A percentile compares a stretch with the other conserved stretches of the same genome.
phyloP scores from a whole-genome alignment of 1,140 invertebrate genomes.

The Tyrophagus putrescentiae region DNA sequence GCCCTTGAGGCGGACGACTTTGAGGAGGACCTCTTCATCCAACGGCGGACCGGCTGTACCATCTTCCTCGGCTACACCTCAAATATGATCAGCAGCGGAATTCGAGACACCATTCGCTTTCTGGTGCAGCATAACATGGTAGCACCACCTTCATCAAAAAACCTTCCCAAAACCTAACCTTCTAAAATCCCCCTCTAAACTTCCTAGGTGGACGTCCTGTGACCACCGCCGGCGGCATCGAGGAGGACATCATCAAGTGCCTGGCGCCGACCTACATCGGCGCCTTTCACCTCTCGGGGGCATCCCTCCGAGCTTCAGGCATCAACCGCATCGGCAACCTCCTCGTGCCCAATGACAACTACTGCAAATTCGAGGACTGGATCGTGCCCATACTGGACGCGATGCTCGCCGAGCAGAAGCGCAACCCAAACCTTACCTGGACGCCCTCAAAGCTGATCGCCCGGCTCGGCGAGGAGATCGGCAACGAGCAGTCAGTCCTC shows the following conservation, averaged over 20 bases:
- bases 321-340: constrained; percentile 96
- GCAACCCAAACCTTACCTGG: constrained; percentile 50
- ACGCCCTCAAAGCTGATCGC: constrained; percentile 78
- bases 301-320: constrained; percentile 49
- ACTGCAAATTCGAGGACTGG: constrained; percentile 97
- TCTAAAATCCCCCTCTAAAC: background rate
- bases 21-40: constrained; percentile 58
- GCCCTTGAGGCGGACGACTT: constrained; percentile 47
- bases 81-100: constrained; percentile 87
- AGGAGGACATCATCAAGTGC: constrained; percentile 99
- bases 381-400: constrained; percentile 81
- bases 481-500: constrained; percentile 78
- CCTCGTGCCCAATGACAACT: constrained; percentile 95
- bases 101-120: constrained; percentile 77
- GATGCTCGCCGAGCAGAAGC: constrained; percentile 56
- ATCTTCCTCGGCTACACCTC: constrained; percentile 97
- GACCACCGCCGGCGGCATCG: constrained; percentile 91
- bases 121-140: constrained; percentile 74
- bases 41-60: constrained; percentile 64
- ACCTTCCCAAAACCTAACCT: background rate
- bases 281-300: constrained; percentile 64
- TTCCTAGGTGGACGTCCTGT: constrained; percentile 74
- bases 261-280: constrained; percentile 83
- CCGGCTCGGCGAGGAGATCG: constrained; percentile 72
- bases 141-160: constrained; percentile 24